Conservation (phyloP, 1,140 invertebrate genomes). For the Diabrotica virgifera region DNA sequence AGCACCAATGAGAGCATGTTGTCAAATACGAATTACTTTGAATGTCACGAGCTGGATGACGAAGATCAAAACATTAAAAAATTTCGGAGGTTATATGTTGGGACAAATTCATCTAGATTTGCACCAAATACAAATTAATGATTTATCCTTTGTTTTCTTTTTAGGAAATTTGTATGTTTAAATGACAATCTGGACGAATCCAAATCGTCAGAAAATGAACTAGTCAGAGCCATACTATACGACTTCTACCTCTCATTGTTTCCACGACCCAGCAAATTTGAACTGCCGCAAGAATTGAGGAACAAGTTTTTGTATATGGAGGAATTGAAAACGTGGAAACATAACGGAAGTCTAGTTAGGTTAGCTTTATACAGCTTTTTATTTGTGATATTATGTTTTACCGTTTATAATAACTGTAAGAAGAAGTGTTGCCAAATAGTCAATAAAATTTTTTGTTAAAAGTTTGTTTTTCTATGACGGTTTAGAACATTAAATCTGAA, state of each 20-base stretch:
- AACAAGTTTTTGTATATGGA: constrained; percentile 68
- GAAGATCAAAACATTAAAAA: no score
- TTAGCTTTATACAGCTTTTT: constrained; percentile 23
- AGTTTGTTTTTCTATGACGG: neutral
- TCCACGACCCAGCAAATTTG: constrained; percentile 71
- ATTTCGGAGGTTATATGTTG: no score
- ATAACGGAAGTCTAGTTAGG: constrained; percentile 43
- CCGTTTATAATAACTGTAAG: constrained; percentile 33
- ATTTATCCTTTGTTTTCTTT: constrained; percentile 38
- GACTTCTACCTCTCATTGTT: constrained; percentile 78
- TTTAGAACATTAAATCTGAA: neutral
- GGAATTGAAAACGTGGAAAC: constrained; percentile 63
- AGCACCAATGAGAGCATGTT: no score
- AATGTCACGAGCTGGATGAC: no score
- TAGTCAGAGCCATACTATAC: constrained; percentile 67
- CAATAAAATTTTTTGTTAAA: constrained; percentile 30
- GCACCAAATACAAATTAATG: neutral
- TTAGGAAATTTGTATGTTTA: constrained; percentile 81
- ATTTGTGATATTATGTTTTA: constrained; percentile 27
- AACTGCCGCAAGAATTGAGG: constrained; percentile 65
- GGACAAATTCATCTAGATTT: no score
- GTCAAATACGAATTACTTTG: no score
- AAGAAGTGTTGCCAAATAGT: constrained; percentile 29
- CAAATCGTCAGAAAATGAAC: constrained; percentile 60
- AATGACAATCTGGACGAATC: constrained; percentile 77